Conservation (phyloP, 2,797 vertebrate species). For the Lithobates pipiens region DNA sequence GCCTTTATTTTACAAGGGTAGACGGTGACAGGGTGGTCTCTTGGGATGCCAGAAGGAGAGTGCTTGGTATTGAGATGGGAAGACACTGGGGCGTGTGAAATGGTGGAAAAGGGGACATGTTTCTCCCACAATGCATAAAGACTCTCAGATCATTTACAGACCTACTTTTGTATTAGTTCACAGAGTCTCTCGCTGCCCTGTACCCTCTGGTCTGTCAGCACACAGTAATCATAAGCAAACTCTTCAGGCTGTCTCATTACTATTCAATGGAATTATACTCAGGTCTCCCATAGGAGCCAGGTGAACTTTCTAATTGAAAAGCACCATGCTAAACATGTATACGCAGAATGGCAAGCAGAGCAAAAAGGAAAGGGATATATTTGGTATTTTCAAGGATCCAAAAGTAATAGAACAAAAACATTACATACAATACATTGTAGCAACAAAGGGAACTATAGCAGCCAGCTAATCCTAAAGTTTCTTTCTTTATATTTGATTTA, state of each 20-base stretch:
- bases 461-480: no score
- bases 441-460: no score
- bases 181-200: conserved; percentile 21
- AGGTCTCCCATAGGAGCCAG: conserved; percentile 33
- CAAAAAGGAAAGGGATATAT: no score
- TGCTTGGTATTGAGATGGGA: conserved; percentile 47
- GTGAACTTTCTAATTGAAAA: conserved; percentile 6
- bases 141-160: conserved; percentile 49
- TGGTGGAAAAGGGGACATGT: conserved; percentile 42
- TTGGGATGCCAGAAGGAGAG: conserved; percentile 51
- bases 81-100: conserved; percentile 58
- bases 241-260: conserved; percentile 21
- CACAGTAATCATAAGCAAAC: conserved; percentile 33
- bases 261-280: not conserved
- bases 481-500: no score
- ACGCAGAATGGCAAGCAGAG: no score
- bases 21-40: conserved; percentile 52
- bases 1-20: conserved; percentile 44
- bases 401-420: no score
- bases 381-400: no score
- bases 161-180: conserved; percentile 43
- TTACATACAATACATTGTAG: no score
- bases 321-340: not conserved
- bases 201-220: conserved; percentile 44
- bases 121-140: conserved; percentile 51